Percentiles rank a stretch among this genome's conserved stretches.
Conservation (phyloP, 2,888 invertebrate species). For the Zonitis immaculata region DNA sequence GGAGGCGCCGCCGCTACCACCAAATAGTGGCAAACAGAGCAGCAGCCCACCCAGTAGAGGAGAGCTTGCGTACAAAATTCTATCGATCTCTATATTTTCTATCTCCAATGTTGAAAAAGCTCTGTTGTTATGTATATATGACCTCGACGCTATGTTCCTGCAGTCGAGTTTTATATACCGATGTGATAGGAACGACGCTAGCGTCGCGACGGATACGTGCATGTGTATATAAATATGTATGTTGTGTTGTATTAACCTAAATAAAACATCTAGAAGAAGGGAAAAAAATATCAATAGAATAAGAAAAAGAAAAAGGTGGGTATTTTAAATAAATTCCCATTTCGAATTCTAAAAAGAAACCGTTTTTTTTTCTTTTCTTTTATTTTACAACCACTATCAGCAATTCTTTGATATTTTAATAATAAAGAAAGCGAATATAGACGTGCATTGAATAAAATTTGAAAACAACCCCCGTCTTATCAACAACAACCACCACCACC, state of each 20-base stretch:
- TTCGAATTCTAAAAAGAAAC: too few relatives aligned
- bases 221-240: slow-evolving; percentile 1
- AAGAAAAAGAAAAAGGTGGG: too few relatives aligned
- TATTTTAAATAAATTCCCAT: too few relatives aligned
- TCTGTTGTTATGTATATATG: slow-evolving; percentile 43
- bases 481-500: too few relatives aligned
- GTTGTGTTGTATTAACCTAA: background rate
- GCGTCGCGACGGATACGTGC: slow-evolving; percentile 12
- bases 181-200: slow-evolving; percentile 21
- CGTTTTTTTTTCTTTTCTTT: too few relatives aligned
- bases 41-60: slow-evolving; percentile 25
- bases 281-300: too few relatives aligned
- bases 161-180: slow-evolving; percentile 38
- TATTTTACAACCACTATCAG: background rate
- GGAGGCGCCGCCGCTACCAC: background rate
- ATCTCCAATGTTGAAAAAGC: slow-evolving; percentile 54
- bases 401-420: background rate
- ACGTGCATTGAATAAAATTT: background rate
- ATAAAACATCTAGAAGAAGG: too few relatives aligned
- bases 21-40: background rate
- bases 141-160: slow-evolving; percentile 41
- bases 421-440: slow-evolving; percentile 5
- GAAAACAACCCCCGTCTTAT: background rate
- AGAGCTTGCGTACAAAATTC: slow-evolving; percentile 28
- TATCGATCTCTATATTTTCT: slow-evolving; percentile 44